Base-by-base conservation (phyloP, 2,888 invertebrate genomes). In the Aleiodes testaceus region DNA sequence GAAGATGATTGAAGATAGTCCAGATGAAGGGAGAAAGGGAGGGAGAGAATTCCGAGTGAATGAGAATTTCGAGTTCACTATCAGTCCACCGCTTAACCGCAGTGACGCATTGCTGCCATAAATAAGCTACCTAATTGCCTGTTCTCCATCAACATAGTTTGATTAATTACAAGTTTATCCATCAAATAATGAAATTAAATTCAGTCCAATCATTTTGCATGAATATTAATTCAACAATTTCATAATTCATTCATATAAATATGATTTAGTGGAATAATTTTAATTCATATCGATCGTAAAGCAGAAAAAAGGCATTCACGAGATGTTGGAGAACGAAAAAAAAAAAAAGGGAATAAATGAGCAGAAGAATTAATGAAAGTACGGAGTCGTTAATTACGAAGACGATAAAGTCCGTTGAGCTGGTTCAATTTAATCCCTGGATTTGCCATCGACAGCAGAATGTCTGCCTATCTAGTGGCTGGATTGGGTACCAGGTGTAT, bases 121-220 rank as follows among this genome's bases (percentile, higher is more conserved):
- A 75, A 75, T 73, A 70, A 72, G 45, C 68, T 36, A 69, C 52
- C 73, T 69, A 69, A 73, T 74, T 73, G 66, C 69, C 36, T 66
- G 64, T 59, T 66, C 63, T 73, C 70, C 66, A 74, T 76, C 72
- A 75, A 72, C 65, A 73, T 74, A 66, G 52, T 22, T 26, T 59
- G 75, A 74, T 76, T 74, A 67, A 73, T 72, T 69, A 61, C 61
- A 59, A 26, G 49, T 16, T 26, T 45, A 64, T 66, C 72, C 68
- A 50, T 77, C 75, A 74, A 73, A 71, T 64, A 66, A 66, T 71
- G 68, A 75, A 70, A 26, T 26, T 26, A 26, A 26, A 26, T 26
- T 26, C 26, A 26, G 72, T 74, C 69, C 74, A 61, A 64, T 72
- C 47, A 47, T 66, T 67, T 67, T 67, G 61, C 59, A n/a, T 67